Conservation (phyloP, 2,797 vertebrate genomes). For the Neopelma chrysocephalum region DNA sequence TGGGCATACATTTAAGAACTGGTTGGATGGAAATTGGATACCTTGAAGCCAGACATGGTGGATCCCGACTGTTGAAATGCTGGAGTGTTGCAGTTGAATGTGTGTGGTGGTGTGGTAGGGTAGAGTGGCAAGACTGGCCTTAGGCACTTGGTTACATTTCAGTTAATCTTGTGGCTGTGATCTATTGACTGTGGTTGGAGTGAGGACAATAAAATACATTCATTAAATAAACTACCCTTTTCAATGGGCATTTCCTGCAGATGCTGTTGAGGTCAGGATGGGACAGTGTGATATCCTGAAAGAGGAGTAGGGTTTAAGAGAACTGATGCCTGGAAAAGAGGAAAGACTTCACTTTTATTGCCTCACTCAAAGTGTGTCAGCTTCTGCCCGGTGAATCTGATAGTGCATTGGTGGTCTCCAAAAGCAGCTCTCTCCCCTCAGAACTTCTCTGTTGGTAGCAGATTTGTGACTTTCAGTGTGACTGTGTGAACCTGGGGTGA, state of each 20-base stretch:
- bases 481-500: neutral
- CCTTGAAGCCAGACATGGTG: neutral
- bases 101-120: neutral
- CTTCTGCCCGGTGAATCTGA: neutral
- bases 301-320: neutral
- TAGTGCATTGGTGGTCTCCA: neutral
- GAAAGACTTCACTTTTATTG: neutral
- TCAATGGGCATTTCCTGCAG: neutral
- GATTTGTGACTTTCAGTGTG: neutral
- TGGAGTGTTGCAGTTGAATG: neutral
- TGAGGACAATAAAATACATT: neutral
- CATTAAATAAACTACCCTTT: neutral
- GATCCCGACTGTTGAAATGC: neutral
- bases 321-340: neutral
- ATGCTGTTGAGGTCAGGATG: neutral
- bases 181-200: neutral
- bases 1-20: neutral
- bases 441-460: neutral
- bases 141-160: neutral
- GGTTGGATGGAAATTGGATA: neutral
- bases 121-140: neutral
- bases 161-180: neutral
- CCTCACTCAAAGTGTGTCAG: fast-evolving
- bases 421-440: neutral
- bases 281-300: neutral